phyloP scores from a whole-genome alignment of 2,797 vertebrate species.

The Nannoperca obscura region DNA sequence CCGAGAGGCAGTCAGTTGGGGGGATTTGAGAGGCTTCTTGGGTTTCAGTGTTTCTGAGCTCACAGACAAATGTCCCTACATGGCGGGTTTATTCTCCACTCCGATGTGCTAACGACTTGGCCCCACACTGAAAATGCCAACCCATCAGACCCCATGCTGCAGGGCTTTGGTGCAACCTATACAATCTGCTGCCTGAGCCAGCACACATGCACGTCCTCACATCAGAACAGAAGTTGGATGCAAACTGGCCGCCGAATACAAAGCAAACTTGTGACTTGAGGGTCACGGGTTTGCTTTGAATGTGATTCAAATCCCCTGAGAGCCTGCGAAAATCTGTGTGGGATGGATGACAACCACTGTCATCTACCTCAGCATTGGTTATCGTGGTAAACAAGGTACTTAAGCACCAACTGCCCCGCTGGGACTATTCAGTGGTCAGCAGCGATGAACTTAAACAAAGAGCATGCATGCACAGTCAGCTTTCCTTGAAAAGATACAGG shows the following conservation, averaged over 20 bases:
- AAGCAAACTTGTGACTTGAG: slow-evolving; percentile 49
- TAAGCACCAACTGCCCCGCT: slow-evolving; percentile 42
- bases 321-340: slow-evolving; percentile 42
- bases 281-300: slow-evolving; percentile 48
- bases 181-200: slow-evolving; percentile 39
- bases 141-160: slow-evolving; percentile 44
- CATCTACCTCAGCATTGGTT: slow-evolving; percentile 53
- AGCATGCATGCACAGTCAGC: slow-evolving; percentile 16
- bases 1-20: slow-evolving; percentile 70
- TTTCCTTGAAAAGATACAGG: slow-evolving; percentile 8
- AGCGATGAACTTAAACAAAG: slow-evolving; percentile 23
- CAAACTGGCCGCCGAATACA: slow-evolving; percentile 28
- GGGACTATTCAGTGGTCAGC: slow-evolving; percentile 46
- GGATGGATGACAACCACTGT: slow-evolving; percentile 51
- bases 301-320: slow-evolving; percentile 39
- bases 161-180: slow-evolving; percentile 46
- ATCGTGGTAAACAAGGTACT: slow-evolving; percentile 55
- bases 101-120: slow-evolving; percentile 71
- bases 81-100: slow-evolving; percentile 75
- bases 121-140: slow-evolving; percentile 46
- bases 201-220: slow-evolving; percentile 24
- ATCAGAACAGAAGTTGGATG: slow-evolving; percentile 22
- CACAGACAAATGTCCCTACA: slow-evolving; percentile 84
- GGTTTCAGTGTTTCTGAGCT: slow-evolving; percentile 82
- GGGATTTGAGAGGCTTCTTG: slow-evolving; percentile 81